phyloP scores from a whole-genome alignment of 2,797 vertebrate species.

The Mormyrus proboscirostris region DNA sequence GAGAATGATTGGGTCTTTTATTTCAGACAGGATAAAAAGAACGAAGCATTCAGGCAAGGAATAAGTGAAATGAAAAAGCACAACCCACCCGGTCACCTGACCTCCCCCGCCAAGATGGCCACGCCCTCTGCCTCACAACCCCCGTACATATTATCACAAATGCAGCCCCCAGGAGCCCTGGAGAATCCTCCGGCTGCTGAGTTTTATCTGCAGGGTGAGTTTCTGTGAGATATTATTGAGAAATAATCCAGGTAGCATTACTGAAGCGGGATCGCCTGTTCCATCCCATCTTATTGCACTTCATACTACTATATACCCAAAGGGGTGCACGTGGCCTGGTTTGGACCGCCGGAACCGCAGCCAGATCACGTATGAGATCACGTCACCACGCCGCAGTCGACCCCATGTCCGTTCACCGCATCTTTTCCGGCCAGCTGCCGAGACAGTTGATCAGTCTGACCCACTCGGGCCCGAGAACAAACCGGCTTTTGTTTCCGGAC shows the following conservation, averaged over 20 bases:
- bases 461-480: not conserved
- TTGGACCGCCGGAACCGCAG: not conserved
- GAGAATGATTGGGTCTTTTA: not conserved
- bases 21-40: not conserved
- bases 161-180: not conserved
- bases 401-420: not conserved
- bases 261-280: not conserved
- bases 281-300: not conserved
- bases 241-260: not conserved
- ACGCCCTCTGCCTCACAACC: not conserved
- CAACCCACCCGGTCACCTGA: not conserved
- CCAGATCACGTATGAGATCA: not conserved
- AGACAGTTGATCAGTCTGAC: not conserved
- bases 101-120: not conserved
- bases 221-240: not conserved
- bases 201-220: not conserved
- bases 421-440: not conserved
- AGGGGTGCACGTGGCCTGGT: not conserved
- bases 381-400: not conserved
- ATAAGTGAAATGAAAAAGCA: not conserved
- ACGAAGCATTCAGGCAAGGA: not conserved
- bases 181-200: not conserved
- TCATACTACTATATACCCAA: not conserved
- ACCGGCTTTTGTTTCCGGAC: not conserved
- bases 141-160: not conserved